Evolutionary conservation across 2,797 vertebrate genomes (phyloP), one percentile per base, ranked within the genome.

Genomic region (Brachyalestes nurse): DNA sequence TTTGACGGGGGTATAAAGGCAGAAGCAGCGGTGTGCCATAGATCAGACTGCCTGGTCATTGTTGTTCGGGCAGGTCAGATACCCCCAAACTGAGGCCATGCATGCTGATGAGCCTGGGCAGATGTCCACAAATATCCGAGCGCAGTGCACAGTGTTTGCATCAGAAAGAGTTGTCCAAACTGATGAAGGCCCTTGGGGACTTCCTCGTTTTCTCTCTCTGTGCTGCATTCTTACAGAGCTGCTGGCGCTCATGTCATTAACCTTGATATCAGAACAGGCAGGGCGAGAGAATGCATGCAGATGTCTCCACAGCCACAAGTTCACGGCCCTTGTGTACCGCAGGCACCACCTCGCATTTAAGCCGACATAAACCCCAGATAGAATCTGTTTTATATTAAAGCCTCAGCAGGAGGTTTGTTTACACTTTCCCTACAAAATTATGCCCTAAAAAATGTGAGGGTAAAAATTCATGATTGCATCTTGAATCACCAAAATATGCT

Each of bases 71-170:
- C 89, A 88, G 90, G 85, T 90, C 91, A 89, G 84, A 84, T 79
- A 88, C 78, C 86, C 82, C 81, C 77, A 82, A 88, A 87, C 87
- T 90, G 77, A 86, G 86, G 86, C 86, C 87, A 87, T 91, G 91
- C 91, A 91, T 92, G 89, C 78, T 90, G 90, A 92, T 93, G 88
- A 90, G 89, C 78, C 73, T 47, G 86, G 88, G 86, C 90, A 91
- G 90, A 90, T 91, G 90, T 90, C 89, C 88, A 87, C 85, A 72
- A 80, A 91, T 87, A 88, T 88, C 82, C 87, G 58, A 82, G 74
- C 62, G 57, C 76, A 78, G 82, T 82, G 85, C 81, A 83, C 87
- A 79, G 77, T 86, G 87, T 89, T 88, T 86, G 81, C 78, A 83
- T 85, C 82, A 85, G 84, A 80, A 82, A 85, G 75, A 86, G 80